Conservation (phyloP, 2,797 vertebrate genomes). For the Alosa sapidissima region DNA sequence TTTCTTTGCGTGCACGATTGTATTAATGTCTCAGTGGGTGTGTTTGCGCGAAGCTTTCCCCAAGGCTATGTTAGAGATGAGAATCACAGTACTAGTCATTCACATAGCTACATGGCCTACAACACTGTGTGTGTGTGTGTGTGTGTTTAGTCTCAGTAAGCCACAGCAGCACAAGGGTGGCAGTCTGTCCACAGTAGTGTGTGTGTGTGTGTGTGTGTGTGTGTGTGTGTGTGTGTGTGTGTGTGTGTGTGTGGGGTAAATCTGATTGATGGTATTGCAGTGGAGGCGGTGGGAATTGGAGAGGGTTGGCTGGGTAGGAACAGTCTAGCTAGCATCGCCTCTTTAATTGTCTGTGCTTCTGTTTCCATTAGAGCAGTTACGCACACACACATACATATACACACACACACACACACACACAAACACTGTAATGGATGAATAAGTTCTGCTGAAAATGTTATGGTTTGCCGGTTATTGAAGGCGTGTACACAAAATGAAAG, state of each 20-base stretch:
- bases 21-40: not conserved
- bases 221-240: too few relatives aligned
- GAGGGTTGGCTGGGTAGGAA: not conserved
- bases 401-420: not conserved
- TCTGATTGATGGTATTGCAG: not conserved
- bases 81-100: too few relatives aligned
- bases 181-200: too few relatives aligned
- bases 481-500: not conserved
- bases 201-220: too few relatives aligned
- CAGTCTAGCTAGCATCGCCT: not conserved
- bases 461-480: not conserved
- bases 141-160: not conserved
- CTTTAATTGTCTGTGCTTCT: not conserved
- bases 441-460: not conserved
- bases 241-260: not conserved
- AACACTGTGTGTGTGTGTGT: not conserved
- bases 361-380: not conserved
- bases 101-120: too few relatives aligned
- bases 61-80: too few relatives aligned
- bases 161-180: too few relatives aligned
- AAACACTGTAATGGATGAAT: not conserved
- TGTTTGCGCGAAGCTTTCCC: too few relatives aligned
- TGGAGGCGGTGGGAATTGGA: not conserved
- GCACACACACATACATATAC: not conserved
- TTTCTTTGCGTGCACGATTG: not conserved